Evolutionary conservation across 37 sponge, comb jelly and placozoan species (phyloP).

Genomic region (Axinella damicornis): DNA sequence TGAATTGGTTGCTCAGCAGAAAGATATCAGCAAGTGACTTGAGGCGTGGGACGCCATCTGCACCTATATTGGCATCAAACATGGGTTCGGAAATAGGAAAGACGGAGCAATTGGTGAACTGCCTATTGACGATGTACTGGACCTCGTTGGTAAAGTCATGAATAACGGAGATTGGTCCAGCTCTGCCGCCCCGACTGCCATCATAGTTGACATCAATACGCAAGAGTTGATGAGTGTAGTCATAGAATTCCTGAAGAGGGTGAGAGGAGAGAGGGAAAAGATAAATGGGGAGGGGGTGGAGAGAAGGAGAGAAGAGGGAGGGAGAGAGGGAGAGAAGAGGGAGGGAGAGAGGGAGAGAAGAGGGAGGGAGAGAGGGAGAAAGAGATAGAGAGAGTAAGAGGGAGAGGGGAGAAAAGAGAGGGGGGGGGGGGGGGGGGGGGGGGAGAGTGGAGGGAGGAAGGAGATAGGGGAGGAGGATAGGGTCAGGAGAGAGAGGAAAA

Average conservation of each 20-base stretch:
- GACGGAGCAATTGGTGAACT: conserved; percentile 16
- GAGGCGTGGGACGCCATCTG: conserved; percentile 4
- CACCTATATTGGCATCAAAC: conserved; percentile 16
- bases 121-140: conserved; percentile 46
- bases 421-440: background rate
- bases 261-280: no score
- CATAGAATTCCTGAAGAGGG: conserved; percentile 38
- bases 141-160: conserved; percentile 57
- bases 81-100: background rate
- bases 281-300: no score
- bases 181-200: background rate
- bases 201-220: conserved; percentile 23
- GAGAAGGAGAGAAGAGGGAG: no score
- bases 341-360: background rate
- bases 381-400: no score
- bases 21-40: conserved; percentile 10
- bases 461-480: no score
- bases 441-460: no score
- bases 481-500: no score
- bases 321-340: no score
- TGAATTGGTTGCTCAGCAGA: conserved; percentile 2
- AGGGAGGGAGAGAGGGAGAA: background rate
- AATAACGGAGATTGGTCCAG: conserved; percentile 20
- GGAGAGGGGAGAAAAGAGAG: background rate
- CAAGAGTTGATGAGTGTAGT: conserved; percentile 20